Base-by-base conservation (phyloP, 2,113 vertebrate species). In the zebrafish (Danio rerio) region DNA sequence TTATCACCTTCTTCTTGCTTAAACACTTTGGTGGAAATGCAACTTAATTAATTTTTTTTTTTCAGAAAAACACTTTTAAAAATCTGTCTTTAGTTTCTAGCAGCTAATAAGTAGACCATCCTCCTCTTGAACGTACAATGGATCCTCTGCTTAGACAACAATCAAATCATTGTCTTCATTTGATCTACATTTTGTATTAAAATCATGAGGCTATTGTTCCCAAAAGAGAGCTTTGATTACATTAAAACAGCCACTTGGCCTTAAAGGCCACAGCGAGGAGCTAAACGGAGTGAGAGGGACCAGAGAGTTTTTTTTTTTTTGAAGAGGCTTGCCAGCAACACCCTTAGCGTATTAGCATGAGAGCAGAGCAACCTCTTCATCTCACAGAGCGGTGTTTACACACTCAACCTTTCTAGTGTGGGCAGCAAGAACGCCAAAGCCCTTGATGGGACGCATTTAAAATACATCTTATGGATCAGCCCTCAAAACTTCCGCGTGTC, bases 121-220 rank as follows among this genome's bases (percentile, higher is more conserved):
- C 55, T 42, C 20, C 20, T 43, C 53, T 58, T 5, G 5, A 80
- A 11, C 15, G 13, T 11, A 8, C 63, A 82, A 58, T 58, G 16
- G 11, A 18, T 85, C 68, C 58, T 59, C 18, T 61, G 53, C 21
- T 20, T 40, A 20, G 66, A 9, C n/a, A 79, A 15, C 47, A 40
- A 69, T 55, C 7, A n/a, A 21, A 72, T 15, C 5, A 8, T 76
- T 56, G 20, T 53, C 56, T 61, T 50, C 65, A 47, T 66, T 82
- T 59, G 5, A 52, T 52, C 7, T 52, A 9, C 11, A 9, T 40
- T 52, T 70, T 42, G 31, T 79, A 53, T 79, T 81, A 69, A 72
- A 80, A 82, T 74, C 63, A 79, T 68, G n/a, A 82, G 7, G 42
- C 42, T 47, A 66, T 83, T 81, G 59, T 85, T 55, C 62, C 59